Evolutionary conservation across 1,140 invertebrate species (phyloP), one percentile per base, ranked within the genome.

Genomic region (Drosophila kikkawai): DNA sequence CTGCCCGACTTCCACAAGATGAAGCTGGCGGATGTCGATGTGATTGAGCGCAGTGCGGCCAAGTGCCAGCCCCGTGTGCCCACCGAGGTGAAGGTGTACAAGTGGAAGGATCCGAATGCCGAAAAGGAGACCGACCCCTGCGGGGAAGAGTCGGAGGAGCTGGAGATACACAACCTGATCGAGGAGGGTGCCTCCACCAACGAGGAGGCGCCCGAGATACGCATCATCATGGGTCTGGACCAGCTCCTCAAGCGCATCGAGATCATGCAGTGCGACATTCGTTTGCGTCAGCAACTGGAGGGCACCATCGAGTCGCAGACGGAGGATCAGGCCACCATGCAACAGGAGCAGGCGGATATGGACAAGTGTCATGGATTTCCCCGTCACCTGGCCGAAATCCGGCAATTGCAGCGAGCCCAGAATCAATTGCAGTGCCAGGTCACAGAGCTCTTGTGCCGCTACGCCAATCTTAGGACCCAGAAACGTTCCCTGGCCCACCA

Each of bases 21-120:
- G 17, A 59, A 59, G 1, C 22, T 85, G 3, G 48, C 58, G 2
- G 58, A 79, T 4, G 85, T 86, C 7, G 82, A 85, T 42, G n/a
- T 85, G 17, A 19, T 85, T 7, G 64, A 47, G 7, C 81, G 82
- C 2, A 59, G 66, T 0, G 68, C 47, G 50, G 13, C 5, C 53
- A 80, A 42, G 9, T 65, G 61, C 7, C 37, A 4, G 0, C 4
- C 12, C 7, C 19, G 4, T 0, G 1, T 3, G 4, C 11, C 13
- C 1, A 11, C 19, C 8, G 9, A 22, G 19, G 4, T 53, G 7
- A 51, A 19, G 19, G 4, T 4, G 45, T 7, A 3, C 19, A 45
- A 17, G 29, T 13, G n/a, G 50, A 4, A 1, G 6, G 5, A 3
- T 0, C 1, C 15, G n/a, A 8, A 2, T 2, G 0, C n/a, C 3